Evolutionary conservation across 2,797 vertebrate genomes (phyloP).

Genomic region (Propithecus deckenii): DNA sequence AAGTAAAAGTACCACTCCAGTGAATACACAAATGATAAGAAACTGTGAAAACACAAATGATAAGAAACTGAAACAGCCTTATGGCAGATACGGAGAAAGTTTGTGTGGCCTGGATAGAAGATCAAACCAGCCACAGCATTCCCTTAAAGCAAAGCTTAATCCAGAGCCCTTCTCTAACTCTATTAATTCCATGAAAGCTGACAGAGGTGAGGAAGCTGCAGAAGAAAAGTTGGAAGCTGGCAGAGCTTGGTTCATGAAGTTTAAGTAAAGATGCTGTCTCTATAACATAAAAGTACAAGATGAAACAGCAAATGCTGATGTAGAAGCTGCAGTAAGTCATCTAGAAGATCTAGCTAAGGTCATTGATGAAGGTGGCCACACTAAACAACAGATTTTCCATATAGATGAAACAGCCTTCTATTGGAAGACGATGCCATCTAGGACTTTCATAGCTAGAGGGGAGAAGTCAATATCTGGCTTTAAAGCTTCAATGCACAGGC

Average conservation of each 20-base stretch:
- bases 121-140: background rate
- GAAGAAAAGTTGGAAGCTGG: background rate
- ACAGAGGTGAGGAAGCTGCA: background rate
- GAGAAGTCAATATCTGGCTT: background rate
- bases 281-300: background rate
- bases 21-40: background rate
- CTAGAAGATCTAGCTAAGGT: background rate
- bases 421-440: background rate
- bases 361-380: background rate
- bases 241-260: background rate
- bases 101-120: background rate
- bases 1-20: background rate
- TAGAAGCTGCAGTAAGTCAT: background rate
- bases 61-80: background rate
- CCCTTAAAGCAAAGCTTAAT: background rate
- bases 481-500: background rate
- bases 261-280: background rate
- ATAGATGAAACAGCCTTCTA: background rate
- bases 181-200: background rate
- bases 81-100: background rate
- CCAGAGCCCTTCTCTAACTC: background rate
- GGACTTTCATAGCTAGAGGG: background rate
- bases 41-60: background rate
- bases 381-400: background rate
- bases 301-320: background rate